Percentiles rank a stretch among this genome's conserved stretches.
These are phyloP conservation scores for Oxyteleia sp. DNA, from an alignment of 2,888 invertebrate species.

Conservation along the genomic window DNA sequence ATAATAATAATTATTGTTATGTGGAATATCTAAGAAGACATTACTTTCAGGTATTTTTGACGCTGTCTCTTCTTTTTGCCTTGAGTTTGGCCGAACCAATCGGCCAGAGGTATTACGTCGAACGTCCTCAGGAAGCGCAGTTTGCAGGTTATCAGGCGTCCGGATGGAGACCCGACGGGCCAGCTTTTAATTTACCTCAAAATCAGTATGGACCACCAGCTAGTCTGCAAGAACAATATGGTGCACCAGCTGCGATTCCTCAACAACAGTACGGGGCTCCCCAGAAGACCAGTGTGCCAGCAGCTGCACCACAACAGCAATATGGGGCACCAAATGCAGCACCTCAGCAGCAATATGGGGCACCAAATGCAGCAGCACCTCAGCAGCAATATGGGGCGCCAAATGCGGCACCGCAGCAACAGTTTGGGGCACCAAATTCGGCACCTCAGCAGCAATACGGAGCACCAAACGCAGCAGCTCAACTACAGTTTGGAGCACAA, in stretches of 20 bases:
- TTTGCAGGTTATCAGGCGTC: constrained; percentile 85
- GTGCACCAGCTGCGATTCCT: constrained; percentile 61
- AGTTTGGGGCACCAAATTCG: constrained; percentile 75
- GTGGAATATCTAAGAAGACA: too few species aligned
- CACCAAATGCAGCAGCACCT: constrained; percentile 58
- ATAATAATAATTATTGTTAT: too few species aligned
- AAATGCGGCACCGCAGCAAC: constrained; percentile 41
- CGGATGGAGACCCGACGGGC: constrained; percentile 88
- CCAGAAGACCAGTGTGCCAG: constrained; percentile 69
- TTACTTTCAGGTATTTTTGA: constrained; percentile 84
- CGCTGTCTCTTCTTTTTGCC: constrained; percentile 85
- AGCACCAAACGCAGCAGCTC: constrained; percentile 67
- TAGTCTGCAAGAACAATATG: constrained; percentile 69
- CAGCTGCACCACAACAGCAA: constrained; percentile 66
- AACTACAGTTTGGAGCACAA: constrained; percentile 70
- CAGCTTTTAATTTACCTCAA: constrained; percentile 84
- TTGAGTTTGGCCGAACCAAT: constrained; percentile 88
- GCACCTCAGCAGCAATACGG: constrained; percentile 65
- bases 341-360: constrained; percentile 59
- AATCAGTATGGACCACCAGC: constrained; percentile 58
- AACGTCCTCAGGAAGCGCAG: constrained; percentile 82
- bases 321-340: constrained; percentile 75
- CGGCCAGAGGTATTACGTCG: constrained; percentile 83
- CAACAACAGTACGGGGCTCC: constrained; percentile 75
- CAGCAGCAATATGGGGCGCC: constrained; percentile 72